phyloP scores from a whole-genome alignment of 1,140 invertebrate species.

The Drosophila chauvacae region DNA sequence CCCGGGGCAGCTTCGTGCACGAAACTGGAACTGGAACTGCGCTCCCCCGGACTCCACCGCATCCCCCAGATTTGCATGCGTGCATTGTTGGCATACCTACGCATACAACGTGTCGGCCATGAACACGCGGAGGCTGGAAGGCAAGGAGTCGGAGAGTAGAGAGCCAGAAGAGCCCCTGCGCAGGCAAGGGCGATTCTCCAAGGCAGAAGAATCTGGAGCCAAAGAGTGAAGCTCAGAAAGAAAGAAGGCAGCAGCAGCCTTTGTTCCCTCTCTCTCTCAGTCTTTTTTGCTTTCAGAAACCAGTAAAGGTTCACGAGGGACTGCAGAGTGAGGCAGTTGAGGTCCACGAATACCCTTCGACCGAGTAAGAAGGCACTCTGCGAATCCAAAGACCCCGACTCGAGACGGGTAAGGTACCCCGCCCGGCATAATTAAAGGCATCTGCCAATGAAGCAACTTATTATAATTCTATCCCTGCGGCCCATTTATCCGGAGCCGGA shows the following conservation, averaged over 20 bases:
- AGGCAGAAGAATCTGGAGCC: slow-evolving; percentile 26
- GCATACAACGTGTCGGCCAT: slow-evolving; percentile 64
- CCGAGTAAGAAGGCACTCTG: not conserved
- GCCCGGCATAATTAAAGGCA: slow-evolving; percentile 66
- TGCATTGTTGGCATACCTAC: slow-evolving; percentile 83
- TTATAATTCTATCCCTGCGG: slow-evolving; percentile 83
- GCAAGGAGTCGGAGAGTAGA: slow-evolving; percentile 4
- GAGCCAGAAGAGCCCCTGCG: slow-evolving; percentile 1
- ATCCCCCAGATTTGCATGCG: slow-evolving; percentile 71
- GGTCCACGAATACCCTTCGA: slow-evolving; percentile 24
- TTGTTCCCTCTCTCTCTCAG: slow-evolving; percentile 14
- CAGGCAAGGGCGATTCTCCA: not conserved
- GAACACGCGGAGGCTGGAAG: slow-evolving; percentile 18
- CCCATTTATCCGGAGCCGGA: slow-evolving; percentile 71
- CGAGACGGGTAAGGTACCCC: slow-evolving; percentile 36
- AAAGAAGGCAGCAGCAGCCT: slow-evolving; percentile 10
- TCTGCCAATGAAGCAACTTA: slow-evolving; percentile 81
- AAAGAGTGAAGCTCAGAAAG: slow-evolving; percentile 10
- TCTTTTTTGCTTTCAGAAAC: slow-evolving; percentile 26
- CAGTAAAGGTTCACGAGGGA: slow-evolving; percentile 14
- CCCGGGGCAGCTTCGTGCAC: slow-evolving; percentile 10
- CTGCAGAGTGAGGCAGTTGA: not conserved
- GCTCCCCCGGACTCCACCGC: not conserved
- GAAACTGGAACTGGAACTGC: slow-evolving; percentile 56
- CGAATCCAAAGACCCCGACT: not conserved